Evolutionary conservation across 2,888 invertebrate genomes (phyloP), one percentile per base, ranked within the genome.

Genomic region (Eubasilissa splendida): DNA sequence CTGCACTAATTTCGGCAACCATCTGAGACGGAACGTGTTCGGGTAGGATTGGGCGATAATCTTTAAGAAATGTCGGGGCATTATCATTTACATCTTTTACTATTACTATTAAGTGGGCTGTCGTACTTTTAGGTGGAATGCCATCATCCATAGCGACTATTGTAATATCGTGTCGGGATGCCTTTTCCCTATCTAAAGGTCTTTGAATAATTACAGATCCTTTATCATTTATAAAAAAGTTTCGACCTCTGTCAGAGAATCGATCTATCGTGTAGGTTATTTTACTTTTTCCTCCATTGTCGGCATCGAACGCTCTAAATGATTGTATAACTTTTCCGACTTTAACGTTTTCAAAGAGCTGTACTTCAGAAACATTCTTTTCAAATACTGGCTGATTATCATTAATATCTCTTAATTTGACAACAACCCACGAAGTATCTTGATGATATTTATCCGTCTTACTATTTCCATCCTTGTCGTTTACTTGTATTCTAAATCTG

Each of bases 391-490:
- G 92, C 3, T 86, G 87, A 85, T 92, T 92, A 86, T 92, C 92
- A 85, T 92, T 92, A 74, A 91, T 90, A 86, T 92, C 91, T 81
- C 88, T 90, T 68, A 91, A 89, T 85, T 90, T 88, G 75, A 91
- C 90, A 81, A 91, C 89, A 63, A 91, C 91, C 82, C 93, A 94
- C 1, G 95, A 94, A 85, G 93, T 93, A 33, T 95, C 95, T 9
- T 94, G 93, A 88, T 95, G 95, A 85, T 95, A 93, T 85, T 95
- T 95, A 86, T 96, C 96, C 85, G 93, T 93, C 87, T 93, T 93
- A 85, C 93, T 93, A 85, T 94, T 93, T 86, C 93, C 93, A 4
- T 93, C 94, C 89, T 87, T 87, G 77, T 87, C 87, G 68, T 87
- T 87, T 60, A 87, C 87, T 85, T 87, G 87, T 70, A 91, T 89